These are phyloP conservation scores for Urophycis tenuis DNA, from an alignment of 2,797 vertebrate genomes.

Conservation along the genomic window DNA sequence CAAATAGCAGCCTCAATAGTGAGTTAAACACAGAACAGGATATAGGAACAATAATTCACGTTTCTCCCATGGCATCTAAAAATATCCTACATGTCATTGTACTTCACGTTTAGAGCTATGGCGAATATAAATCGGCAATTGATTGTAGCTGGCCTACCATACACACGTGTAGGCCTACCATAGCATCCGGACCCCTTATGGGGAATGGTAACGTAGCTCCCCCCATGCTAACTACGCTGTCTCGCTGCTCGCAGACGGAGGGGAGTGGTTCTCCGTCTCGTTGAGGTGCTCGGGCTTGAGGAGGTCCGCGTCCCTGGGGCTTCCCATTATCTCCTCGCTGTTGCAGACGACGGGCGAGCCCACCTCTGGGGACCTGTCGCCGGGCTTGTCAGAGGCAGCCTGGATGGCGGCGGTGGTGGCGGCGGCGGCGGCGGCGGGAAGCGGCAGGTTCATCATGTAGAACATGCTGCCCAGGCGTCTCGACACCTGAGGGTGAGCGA, in stretches of 20 bases:
- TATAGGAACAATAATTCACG: background rate
- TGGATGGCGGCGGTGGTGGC: conserved; percentile 61
- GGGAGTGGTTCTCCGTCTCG: conserved; percentile 63
- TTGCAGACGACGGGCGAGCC: conserved; percentile 77
- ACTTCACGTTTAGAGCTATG: background rate
- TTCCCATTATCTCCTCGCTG: conserved; percentile 71
- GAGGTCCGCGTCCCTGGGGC: conserved; percentile 74
- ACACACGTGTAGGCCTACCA: too few relatives aligned
- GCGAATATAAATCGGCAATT: background rate
- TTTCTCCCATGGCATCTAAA: background rate
- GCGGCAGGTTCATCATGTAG: conserved; percentile 81
- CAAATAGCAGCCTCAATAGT: conserved; percentile 19
- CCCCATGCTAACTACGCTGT: conserved; percentile 42
- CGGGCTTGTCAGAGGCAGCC: conserved; percentile 69
- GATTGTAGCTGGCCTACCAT: background rate
- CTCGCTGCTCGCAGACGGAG: conserved; percentile 61
- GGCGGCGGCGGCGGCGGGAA: conserved; percentile 57
- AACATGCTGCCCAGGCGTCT: conserved; percentile 78
- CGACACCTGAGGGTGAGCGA: conserved; percentile 72
- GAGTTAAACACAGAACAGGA: background rate
- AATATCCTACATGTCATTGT: background rate
- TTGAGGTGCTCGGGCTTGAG: conserved; percentile 68
- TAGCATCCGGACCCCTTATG: background rate
- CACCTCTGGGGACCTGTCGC: conserved; percentile 71
- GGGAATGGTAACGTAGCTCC: background rate